Evolutionary conservation across 2,888 invertebrate genomes (phyloP).

Genomic region (Ischnus inquisitorius): DNA sequence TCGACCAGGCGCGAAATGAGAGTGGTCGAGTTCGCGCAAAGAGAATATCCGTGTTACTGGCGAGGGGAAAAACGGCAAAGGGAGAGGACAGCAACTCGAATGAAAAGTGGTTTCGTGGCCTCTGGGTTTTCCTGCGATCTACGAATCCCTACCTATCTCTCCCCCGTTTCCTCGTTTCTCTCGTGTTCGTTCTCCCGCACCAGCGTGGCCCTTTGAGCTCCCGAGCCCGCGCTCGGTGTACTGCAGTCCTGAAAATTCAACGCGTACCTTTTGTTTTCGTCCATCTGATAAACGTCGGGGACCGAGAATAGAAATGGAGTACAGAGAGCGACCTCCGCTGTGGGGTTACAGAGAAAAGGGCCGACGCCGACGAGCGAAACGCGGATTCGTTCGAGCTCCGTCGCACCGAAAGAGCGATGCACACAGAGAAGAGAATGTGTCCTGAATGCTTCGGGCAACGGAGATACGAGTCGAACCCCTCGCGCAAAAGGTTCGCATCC

Average conservation of each 20-base stretch:
- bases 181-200: slow-evolving; percentile 51
- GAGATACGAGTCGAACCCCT: slow-evolving; percentile 13
- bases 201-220: slow-evolving; percentile 57
- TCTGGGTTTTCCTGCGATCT: slow-evolving; percentile 30
- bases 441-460: slow-evolving; percentile 22
- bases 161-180: slow-evolving; percentile 56
- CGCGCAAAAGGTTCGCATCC: not conserved
- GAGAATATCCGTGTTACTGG: slow-evolving; percentile 29
- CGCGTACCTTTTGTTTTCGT: slow-evolving; percentile 58
- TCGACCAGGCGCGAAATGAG: slow-evolving; percentile 45
- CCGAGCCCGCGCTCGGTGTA: slow-evolving; percentile 3
- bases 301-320: not conserved
- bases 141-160: slow-evolving; percentile 28
- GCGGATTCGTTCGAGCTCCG: slow-evolving; percentile 34
- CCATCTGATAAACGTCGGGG: slow-evolving; percentile 58
- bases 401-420: not conserved
- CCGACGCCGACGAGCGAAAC: slow-evolving; percentile 11
- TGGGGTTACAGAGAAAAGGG: slow-evolving; percentile 19
- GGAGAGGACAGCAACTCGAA: slow-evolving; percentile 15
- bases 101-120: slow-evolving; percentile 46
- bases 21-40: slow-evolving; percentile 35
- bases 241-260: slow-evolving; percentile 43
- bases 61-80: not conserved
- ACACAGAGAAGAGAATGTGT: not conserved
- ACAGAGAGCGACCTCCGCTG: not conserved